Evolutionary conservation across 1,140 invertebrate species (phyloP), one percentile per base, ranked within the genome.

Genomic region (Cyphomyrmex costatus): DNA sequence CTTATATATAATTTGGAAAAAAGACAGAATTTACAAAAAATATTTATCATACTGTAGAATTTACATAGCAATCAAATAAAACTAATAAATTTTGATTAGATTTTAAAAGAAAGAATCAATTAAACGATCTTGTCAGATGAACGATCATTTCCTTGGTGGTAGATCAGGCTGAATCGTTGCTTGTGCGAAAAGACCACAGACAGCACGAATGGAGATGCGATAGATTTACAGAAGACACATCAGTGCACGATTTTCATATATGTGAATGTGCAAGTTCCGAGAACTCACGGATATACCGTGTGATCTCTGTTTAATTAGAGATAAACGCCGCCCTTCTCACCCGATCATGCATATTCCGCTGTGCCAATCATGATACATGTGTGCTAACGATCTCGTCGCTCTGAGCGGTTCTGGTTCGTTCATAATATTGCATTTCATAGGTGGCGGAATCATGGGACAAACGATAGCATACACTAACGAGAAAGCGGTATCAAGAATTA

Each of bases 161-260:
- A 73, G 88, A 83, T 89, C 71, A 51, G 77, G 76, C 71, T 77
- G 42, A 56, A 77, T 53, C 33, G 61, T 80, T 86, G 87, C 70
- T 89, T 89, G 76, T 70, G 60, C 33, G 53, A 82, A 58, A 46
- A 88, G 70, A 88, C n/a, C 46, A 58, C 19, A 61, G 68, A 68
- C 46, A 89, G 86, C 89, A 92, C 89, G 90, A 89, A 80, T 53
- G 21, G 85, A 65, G 65, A 78, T 80, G 74, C 86, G 30, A 86
- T 90, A 89, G 65, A 82, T 60, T 83, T 42, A 85, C 42, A 60
- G 85, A 77, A 84, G 77, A 86, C 77, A 84, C 82, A 86, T 68
- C 36, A 68, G 36, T 92, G 92, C 92, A 93, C 91, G 92, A 90
- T 86, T 85, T 77, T 71, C 66, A 83, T 85, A 89, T 53, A 92